Evolutionary conservation across 1,140 invertebrate genomes (phyloP), one percentile per base, ranked within the genome.

Genomic region (Diorhabda sublineata): DNA sequence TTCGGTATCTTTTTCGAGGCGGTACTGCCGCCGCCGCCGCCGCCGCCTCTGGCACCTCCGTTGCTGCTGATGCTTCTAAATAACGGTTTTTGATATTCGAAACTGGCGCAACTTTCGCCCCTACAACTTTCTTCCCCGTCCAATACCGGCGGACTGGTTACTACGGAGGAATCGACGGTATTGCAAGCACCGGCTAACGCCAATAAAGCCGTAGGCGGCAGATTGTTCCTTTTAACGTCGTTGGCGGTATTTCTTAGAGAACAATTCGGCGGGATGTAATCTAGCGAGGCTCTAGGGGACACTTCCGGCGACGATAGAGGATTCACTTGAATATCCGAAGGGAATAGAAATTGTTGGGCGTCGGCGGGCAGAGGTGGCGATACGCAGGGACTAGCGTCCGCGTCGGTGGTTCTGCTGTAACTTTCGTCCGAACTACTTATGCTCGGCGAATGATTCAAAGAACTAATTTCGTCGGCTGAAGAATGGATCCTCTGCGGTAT

Each of bases 401-500:
- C 87, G 73, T 90, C 88, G 3, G 90, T 91, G 42, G 90, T 91
- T 64, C 90, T 85, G 61, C 89, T 91, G 77, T 91, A 92, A 77
- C 90, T 91, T 78, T 93, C 91, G 77, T 92, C 91, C 2, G 90
- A 92, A 62, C 90, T 92, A 78, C 90, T 91, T 58, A 91, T 86
- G 76, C 89, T 91, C 3, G 91, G 91, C 42, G 90, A 92, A 68
- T 90, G 87, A 69, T 92, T 92, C 2, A 92, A 80, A 0, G 90
- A 92, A 77, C 90, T 91, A 11, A 92, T 85, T 79, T 92, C 91
- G 78, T 92, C 91, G 2, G 90, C 91, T 1, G 91, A 92, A 2
- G 90, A 92, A 77, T 90, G 89, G n/a, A 88, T 87, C 57, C 87
- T 66, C 66, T 82, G 78, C 4, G 78, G 81, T 42, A 75, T 72